Base-by-base conservation (phyloP, 2,888 invertebrate species). In the Amphiduros pacificus region DNA sequence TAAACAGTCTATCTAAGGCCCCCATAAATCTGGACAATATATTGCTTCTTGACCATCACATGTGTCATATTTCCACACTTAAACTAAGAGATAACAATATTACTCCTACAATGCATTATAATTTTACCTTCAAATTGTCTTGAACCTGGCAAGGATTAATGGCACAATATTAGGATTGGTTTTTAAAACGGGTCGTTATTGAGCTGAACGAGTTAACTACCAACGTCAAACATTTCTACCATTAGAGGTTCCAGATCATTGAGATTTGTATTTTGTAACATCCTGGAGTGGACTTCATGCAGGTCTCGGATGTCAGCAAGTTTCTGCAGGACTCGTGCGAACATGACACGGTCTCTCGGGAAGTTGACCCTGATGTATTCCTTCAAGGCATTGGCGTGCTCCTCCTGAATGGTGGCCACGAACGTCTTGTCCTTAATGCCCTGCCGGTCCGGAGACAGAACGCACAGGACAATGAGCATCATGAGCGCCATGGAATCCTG, bases 221-320 rank as follows among this genome's bases (percentile, higher is more conserved):
- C 73, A 67, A 96, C 86, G 85, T 96, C 95, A 79, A 96, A 95
- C 77, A 96, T 94, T 86, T 96, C 96, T 82, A 94, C 90, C 1
- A 96, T 85, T 52, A 96, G 84, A 0, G 96, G 96, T 75, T 94
- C 95, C 40, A 96, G 91, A 77, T 90, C 89, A 66, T 90, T 88
- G 29, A 95, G 93, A 85, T 95, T 93, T 26, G 94, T 93, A 82
- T 94, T 91, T 41, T 95, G 86, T 82, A 94, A 93, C 41, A 95
- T 93, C 54, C 91, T 90, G 2, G 95, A 91, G 22, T 94, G 90
- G 74, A 93, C 92, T 74, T 94, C 93, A 67, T 94, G 93, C 64
- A 96, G 85, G 78, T 90, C 90, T 69, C 93, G 89, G 17, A 96
- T 88, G 79, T 95, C 94, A 22, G 91, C 88, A 72, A 95, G 90